Conservation (phyloP, 2,888 invertebrate species). For the Aelia acuminata region DNA sequence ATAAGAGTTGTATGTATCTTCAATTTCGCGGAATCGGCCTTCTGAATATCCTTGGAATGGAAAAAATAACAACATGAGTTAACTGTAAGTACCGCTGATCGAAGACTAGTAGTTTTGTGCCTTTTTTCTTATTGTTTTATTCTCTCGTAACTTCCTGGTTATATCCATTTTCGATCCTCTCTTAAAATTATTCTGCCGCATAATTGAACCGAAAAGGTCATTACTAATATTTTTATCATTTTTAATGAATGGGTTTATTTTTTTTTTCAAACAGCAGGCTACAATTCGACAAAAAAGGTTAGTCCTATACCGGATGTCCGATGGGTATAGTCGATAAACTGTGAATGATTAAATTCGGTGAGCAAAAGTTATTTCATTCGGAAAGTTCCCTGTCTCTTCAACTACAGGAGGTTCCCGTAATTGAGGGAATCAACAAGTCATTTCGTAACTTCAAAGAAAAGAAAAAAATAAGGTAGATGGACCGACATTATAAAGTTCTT, state of each 20-base stretch:
- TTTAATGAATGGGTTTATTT: background rate
- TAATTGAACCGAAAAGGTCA: background rate
- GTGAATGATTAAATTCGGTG: no score
- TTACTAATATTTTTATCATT: background rate
- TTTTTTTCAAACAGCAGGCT: no score
- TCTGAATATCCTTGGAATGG: background rate
- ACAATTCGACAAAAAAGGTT: no score
- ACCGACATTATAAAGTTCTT: no score
- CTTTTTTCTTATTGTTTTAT: background rate
- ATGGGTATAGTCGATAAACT: no score
- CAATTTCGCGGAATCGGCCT: background rate
- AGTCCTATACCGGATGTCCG: no score
- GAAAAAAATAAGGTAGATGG: no score
- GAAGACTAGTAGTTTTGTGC: conserved; percentile 1
- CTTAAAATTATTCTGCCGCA: background rate
- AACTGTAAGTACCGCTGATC: background rate
- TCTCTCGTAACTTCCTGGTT: background rate
- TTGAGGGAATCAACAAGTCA: no score
- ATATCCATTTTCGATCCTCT: background rate
- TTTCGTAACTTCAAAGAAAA: no score
- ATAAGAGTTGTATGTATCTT: background rate
- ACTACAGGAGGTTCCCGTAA: no score
- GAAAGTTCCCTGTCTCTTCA: no score
- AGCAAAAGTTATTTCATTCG: no score
- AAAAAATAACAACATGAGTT: background rate